Base-by-base conservation (phyloP, 1,140 invertebrate genomes). In the Atta colombica region DNA sequence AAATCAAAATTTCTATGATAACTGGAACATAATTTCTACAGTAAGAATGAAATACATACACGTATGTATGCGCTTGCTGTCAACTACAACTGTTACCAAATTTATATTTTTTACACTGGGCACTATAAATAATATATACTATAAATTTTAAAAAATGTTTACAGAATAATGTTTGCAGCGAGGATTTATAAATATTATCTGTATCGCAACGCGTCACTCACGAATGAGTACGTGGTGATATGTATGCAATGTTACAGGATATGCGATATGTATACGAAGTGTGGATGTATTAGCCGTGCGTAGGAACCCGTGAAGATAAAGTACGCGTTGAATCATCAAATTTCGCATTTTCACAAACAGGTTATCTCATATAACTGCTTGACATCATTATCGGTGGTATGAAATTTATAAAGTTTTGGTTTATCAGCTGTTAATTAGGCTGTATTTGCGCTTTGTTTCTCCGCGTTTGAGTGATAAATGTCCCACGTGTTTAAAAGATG, bases 91-190 rank as follows among this genome's bases (percentile, higher is more conserved):
- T 49, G 2, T 49, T 49, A 14, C 3, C 12, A 49, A 49, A 14
- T 49, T 39, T 39, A 39, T 39, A 39, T 7, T 39, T 7, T 39
- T 39, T 39, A 39, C 35, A 39, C 39, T 45, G 39, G 3, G 8
- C 8, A 45, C 39, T 8, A 3, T 45, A 45, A 8, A 10, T 45
- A 45, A 45, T 82, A 25, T 74, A 35, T 82, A 51, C 4, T 10
- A 16, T 61, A 60, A 35, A 18, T 72, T 81, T n/a, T 49, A 51
- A 61, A 31, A 18, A 82, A 74, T 61, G 10, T 82, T 72, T 82
- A 18, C 21, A 14, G 16, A 45, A 49, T 8, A 35, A 61, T 60
- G n/a, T 60, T 39, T 18, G 18, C 28, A 14, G 35, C 21, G 14
- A 8, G 16, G 10, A 61, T 74, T 61, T 39, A 4, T 2, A 5